A percentile compares a stretch with the other conserved stretches of the same genome.
These are phyloP conservation scores for Hylia prasina DNA, from an alignment of 2,113 vertebrate species.

Conservation along the genomic window DNA sequence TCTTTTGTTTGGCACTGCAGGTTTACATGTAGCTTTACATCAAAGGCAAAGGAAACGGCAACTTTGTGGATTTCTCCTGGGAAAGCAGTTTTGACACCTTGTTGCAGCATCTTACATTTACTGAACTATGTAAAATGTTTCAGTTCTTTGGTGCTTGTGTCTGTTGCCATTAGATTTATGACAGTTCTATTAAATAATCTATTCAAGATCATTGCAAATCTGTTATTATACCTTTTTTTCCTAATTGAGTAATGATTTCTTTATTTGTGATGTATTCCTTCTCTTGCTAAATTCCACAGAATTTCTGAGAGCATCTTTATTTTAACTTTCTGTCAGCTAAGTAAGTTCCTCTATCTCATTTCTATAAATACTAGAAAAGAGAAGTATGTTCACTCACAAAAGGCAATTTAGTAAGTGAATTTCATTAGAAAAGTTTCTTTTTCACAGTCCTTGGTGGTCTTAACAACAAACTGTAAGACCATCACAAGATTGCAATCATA, in stretches of 20 bases:
- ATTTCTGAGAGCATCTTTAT: background rate
- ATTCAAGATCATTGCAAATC: background rate
- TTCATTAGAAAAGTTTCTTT: background rate
- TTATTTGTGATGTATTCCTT: background rate
- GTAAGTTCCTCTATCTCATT: background rate
- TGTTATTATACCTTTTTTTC: background rate
- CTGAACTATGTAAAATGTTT: background rate
- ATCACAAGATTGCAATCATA: background rate
- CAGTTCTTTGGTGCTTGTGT: background rate
- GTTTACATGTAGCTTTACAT: background rate
- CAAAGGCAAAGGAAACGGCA: background rate
- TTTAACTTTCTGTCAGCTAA: background rate
- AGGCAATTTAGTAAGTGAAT: background rate
- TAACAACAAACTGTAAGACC: background rate
- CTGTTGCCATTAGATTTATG: background rate
- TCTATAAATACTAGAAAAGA: background rate
- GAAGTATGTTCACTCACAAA: background rate
- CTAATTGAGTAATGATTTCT: background rate
- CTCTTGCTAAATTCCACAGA: background rate
- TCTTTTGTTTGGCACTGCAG: background rate
- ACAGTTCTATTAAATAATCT: conserved; percentile 22
- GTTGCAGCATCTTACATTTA: background rate
- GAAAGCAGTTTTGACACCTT: background rate
- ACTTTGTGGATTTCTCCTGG: background rate
- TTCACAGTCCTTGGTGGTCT: background rate